A percentile compares a stretch with the other conserved stretches of the same genome.
phyloP scores from a whole-genome alignment of 2,888 invertebrate genomes.

The Antitype chi region DNA sequence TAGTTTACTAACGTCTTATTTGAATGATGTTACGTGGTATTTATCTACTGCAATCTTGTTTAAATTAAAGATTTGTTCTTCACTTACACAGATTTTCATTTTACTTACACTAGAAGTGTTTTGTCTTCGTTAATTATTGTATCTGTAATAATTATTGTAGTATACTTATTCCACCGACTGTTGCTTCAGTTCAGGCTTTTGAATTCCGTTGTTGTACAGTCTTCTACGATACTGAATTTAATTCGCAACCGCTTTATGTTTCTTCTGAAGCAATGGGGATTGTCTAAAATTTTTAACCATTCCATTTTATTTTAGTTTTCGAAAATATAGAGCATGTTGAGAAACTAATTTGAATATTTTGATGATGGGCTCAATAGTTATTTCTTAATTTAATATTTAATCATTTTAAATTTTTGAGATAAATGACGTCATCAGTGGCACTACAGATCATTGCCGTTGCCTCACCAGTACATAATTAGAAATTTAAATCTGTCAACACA shows the following conservation, averaged over 20 bases:
- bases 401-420: too few relatives aligned
- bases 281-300: too few relatives aligned
- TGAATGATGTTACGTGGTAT: slow-evolving; percentile 32
- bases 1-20: slow-evolving; percentile 48
- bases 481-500: too few relatives aligned
- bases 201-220: neutral
- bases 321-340: too few relatives aligned
- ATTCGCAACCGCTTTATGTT: neutral
- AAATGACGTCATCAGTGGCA: too few relatives aligned
- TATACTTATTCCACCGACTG: neutral
- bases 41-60: slow-evolving; percentile 33
- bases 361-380: too few relatives aligned
- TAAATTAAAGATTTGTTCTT: slow-evolving; percentile 6
- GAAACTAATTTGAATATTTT: too few relatives aligned
- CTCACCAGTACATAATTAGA: too few relatives aligned
- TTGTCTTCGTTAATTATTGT: neutral
- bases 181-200: neutral
- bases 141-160: neutral
- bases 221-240: neutral
- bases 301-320: too few relatives aligned
- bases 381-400: too few relatives aligned
- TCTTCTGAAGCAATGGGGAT: neutral
- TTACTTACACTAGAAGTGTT: neutral
- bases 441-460: too few relatives aligned
- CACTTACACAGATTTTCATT: slow-evolving; percentile 1